Base-by-base conservation (phyloP, 1,140 invertebrate genomes). In the Lepidotrigona ventralis region DNA sequence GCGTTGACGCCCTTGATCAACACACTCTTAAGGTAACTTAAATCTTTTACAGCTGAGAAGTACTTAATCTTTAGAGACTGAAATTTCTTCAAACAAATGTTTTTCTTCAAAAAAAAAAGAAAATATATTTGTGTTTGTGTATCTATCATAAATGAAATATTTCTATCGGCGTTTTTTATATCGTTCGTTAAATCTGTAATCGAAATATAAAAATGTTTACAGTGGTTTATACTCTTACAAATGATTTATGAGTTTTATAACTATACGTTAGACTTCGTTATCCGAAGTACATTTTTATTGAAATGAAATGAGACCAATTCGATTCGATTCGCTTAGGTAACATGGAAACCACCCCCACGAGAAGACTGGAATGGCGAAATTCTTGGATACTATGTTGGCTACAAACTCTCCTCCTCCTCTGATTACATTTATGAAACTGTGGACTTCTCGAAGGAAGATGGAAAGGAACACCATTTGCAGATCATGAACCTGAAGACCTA, bases 301-400 rank as follows among this genome's bases (percentile, higher is more conserved):
- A 23, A 8, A 63, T 46, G 6, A 0, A 46, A 8, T 8, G 8
- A 46, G 39, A 46, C 39, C 39, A 8, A 46, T 8, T 9, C 33
- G n/a, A 21, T 71, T 58, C 74, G 69, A 82, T 87, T 75, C 39
- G 15, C 54, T 68, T 70, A 94, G 93, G 93, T 94, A 2, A 97
- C 97, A 81, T 99, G 98, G 98, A 99, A 99, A 94, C 97, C 98
- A 87, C 98, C 98, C 79, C 95, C 96, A 87, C 96, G 97, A 70
- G 97, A 98, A 85, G 97, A 98, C 90, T 99, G 98, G 98, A 99
- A 99, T 90, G 98, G 98, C 46, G 97, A 98, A 94, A 97, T 99
- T 88, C 95, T 97, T 87, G 98, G 98, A 84, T 98, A 98, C 92
- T 98, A 98, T 91, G 97, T 98, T 85, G 98, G 98, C 53, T 98